These are phyloP conservation scores for Pantherophis guttatus DNA, from an alignment of 2,113 vertebrate genomes.

Conservation along the genomic window DNA sequence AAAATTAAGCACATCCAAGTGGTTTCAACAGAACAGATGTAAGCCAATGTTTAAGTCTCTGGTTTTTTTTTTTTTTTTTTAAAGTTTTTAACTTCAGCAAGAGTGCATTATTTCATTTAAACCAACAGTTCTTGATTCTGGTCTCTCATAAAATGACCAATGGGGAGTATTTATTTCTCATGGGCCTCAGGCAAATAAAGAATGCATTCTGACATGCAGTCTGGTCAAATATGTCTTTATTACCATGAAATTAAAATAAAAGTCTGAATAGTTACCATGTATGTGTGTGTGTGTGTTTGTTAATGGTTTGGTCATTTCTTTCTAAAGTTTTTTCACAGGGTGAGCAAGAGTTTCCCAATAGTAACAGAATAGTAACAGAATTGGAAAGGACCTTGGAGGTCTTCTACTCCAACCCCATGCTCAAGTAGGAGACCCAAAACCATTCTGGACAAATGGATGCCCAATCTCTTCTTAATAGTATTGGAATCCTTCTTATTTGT, in stretches of 20 bases:
- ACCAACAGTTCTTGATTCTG: not conserved
- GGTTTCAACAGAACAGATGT: not conserved
- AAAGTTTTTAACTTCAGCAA: not conserved
- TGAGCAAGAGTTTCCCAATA: not conserved
- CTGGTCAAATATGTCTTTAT: not conserved
- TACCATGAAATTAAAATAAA: conserved; percentile 12
- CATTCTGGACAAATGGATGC: not conserved
- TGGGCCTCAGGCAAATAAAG: not conserved
- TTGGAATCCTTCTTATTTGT: not conserved
- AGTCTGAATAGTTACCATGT: not conserved
- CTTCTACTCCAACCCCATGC: not conserved
- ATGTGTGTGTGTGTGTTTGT: not conserved
- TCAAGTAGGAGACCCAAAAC: not conserved
- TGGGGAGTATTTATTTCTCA: not conserved
- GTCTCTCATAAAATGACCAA: not conserved
- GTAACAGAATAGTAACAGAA: not conserved
- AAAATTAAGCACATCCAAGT: not conserved
- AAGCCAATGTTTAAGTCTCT: not conserved
- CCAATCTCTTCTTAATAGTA: not conserved
- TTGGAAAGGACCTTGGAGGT: not conserved
- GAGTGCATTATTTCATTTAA: not conserved
- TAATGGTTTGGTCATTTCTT: not conserved
- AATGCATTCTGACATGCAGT: not conserved
- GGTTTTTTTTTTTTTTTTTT: not conserved
- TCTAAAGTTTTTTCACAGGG: not conserved